These are phyloP conservation scores for Cyphomyrus discorhynchus DNA, from an alignment of 2,113 vertebrate genomes.

Conservation along the genomic window DNA sequence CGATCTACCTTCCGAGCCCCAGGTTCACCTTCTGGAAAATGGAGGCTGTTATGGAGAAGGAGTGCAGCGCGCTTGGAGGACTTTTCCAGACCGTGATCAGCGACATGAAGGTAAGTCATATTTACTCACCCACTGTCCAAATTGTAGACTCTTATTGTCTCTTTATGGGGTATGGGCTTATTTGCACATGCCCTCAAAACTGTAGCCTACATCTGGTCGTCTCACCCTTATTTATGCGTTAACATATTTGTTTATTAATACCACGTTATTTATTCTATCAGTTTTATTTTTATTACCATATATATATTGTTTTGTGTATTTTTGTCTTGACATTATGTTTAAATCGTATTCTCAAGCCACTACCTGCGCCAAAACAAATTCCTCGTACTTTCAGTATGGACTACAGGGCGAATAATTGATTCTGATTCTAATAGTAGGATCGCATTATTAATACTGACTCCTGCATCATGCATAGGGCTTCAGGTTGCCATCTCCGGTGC, in stretches of 20 bases:
- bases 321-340: neutral
- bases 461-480: neutral
- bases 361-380: neutral
- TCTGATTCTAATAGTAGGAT: neutral
- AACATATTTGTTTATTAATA: neutral
- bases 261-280: neutral
- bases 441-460: neutral
- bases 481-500: neutral
- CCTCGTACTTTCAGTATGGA: neutral
- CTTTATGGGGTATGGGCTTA: neutral
- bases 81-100: slow-evolving; percentile 70
- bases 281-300: neutral
- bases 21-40: slow-evolving; percentile 52
- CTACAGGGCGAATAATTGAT: neutral
- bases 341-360: neutral
- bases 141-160: neutral
- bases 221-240: neutral
- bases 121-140: neutral
- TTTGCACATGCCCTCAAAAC: neutral
- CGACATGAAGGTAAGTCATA: slow-evolving; percentile 67
- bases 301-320: neutral
- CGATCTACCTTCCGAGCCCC: slow-evolving; percentile 5
- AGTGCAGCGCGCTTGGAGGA: slow-evolving; percentile 71
- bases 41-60: slow-evolving; percentile 71
- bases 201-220: neutral